phyloP scores from a whole-genome alignment of 2,888 invertebrate species.

The Leptopilina syphax region DNA sequence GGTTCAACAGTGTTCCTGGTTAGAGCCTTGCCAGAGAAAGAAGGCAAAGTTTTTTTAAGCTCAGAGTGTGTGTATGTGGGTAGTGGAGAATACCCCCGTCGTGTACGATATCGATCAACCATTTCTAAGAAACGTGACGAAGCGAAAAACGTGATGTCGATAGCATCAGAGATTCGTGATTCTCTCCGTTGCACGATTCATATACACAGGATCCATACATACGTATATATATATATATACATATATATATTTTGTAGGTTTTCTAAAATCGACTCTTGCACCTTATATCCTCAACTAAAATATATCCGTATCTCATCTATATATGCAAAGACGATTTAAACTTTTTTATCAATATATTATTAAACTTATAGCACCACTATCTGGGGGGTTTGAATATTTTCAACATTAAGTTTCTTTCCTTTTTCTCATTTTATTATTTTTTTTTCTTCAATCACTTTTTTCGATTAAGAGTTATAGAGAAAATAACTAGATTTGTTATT shows the following conservation, averaged over 20 bases:
- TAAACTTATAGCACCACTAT: neutral
- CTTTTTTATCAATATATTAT: neutral
- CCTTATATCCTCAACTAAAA: constrained; percentile 33
- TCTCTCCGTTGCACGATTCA: constrained; percentile 39
- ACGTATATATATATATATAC: neutral
- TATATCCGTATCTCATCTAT: neutral
- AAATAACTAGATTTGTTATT: too few species aligned
- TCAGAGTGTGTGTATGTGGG: neutral
- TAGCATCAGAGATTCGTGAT: constrained; percentile 39
- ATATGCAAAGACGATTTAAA: neutral
- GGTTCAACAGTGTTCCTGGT: constrained; percentile 23
- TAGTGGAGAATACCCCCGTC: constrained; percentile 29
- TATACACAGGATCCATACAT: constrained; percentile 27
- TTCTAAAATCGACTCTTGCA: constrained; percentile 25
- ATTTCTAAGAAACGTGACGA: constrained; percentile 42
- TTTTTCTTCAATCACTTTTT: neutral
- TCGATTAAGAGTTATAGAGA: too few species aligned
- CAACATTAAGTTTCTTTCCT: too few species aligned
- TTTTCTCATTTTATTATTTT: too few species aligned
- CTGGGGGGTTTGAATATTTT: neutral
- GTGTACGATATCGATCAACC: constrained; percentile 39
- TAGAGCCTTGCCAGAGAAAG: constrained; percentile 20
- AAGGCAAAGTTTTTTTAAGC: constrained; percentile 39
- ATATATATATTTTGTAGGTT: constrained; percentile 12
- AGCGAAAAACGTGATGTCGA: constrained; percentile 41